These are phyloP conservation scores for Cremastinae sp. DNA, from an alignment of 2,888 invertebrate species.

Conservation along the genomic window DNA sequence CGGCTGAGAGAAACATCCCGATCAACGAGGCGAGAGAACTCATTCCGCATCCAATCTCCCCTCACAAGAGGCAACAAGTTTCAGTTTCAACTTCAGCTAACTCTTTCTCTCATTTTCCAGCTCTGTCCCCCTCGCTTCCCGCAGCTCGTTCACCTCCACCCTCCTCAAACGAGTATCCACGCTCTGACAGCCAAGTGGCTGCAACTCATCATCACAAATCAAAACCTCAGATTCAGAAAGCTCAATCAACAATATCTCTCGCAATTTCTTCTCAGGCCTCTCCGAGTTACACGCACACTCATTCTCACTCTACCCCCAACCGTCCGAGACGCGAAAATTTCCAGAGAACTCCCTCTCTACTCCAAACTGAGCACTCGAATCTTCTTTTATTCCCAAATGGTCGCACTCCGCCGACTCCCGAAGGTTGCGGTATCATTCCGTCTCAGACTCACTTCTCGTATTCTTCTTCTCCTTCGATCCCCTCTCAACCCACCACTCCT, in stretches of 20 bases:
- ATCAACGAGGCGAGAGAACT: constrained; percentile 17
- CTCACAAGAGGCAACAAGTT: neutral
- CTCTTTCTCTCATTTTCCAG: neutral
- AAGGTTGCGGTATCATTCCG: neutral
- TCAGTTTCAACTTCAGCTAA: too few relatives aligned
- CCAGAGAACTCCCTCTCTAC: neutral
- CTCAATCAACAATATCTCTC: neutral
- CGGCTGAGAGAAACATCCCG: constrained; percentile 26
- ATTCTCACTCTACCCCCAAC: neutral
- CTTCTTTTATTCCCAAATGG: neutral
- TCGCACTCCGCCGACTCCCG: neutral
- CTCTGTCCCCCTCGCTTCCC: neutral
- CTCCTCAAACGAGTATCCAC: too few relatives aligned
- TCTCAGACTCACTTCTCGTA: neutral
- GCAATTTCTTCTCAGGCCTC: neutral
- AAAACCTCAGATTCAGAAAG: neutral
- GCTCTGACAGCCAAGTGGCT: too few relatives aligned
- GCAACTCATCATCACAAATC: too few relatives aligned
- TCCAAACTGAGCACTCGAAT: neutral
- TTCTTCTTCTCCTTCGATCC: neutral
- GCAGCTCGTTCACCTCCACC: too few relatives aligned
- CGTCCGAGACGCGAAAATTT: too few relatives aligned
- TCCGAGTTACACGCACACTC: too few relatives aligned
- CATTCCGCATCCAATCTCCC: neutral
- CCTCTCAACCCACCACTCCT: too few relatives aligned